These are phyloP conservation scores for Pristionchus exspectatus DNA, from an alignment of 2,888 invertebrate species.

Conservation along the genomic window DNA sequence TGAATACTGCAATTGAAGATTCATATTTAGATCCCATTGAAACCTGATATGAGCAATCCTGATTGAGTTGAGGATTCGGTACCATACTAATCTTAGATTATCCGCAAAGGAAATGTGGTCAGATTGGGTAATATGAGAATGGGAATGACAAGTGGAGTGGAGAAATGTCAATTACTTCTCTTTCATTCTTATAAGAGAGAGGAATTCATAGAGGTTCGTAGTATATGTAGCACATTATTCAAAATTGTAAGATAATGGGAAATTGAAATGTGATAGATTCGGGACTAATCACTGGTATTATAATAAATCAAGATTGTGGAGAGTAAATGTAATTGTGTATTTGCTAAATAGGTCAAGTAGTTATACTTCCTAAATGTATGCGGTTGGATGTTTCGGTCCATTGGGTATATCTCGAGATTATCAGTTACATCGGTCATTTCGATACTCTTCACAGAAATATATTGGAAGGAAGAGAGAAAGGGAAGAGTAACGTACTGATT, in stretches of 20 bases:
- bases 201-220: neutral
- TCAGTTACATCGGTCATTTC: no score
- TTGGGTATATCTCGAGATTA: no score
- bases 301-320: no score
- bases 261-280: no score
- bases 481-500: constrained; percentile 31
- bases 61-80: constrained; percentile 37
- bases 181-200: neutral
- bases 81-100: constrained; percentile 49
- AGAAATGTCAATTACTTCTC: neutral
- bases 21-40: neutral
- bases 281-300: no score
- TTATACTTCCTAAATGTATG: no score
- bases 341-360: no score
- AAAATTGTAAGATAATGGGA: no score
- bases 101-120: constrained; percentile 38
- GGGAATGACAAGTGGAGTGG: neutral
- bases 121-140: constrained; percentile 53
- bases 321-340: no score
- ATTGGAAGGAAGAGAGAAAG: constrained; percentile 37
- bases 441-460: constrained; percentile 35
- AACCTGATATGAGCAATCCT: neutral
- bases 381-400: no score
- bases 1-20: constrained; percentile 36
- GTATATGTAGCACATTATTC: no score